A percentile compares a stretch with the other conserved stretches of the same genome.
Evolutionary conservation across 2,888 invertebrate species (phyloP).

Genomic region (Lasioglossum morio): DNA sequence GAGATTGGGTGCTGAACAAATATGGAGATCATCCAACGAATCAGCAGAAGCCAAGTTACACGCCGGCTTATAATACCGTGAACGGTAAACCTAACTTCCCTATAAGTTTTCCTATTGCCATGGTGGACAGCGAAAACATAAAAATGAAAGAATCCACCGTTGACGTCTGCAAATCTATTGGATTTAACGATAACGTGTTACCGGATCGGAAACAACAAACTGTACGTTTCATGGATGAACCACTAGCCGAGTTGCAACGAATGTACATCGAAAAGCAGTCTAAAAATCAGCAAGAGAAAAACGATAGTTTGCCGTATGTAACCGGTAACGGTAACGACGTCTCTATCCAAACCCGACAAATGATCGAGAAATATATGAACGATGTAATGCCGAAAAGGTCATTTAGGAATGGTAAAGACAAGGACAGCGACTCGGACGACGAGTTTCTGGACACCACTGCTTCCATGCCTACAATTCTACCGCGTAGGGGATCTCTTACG

Average conservation of each 20-base stretch:
- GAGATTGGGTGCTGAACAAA: conserved; percentile 34
- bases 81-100: conserved; percentile 56
- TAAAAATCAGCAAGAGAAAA: conserved; percentile 40
- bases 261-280: conserved; percentile 60
- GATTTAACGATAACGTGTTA: conserved; percentile 32
- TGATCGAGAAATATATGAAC: conserved; percentile 78
- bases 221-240: conserved; percentile 70
- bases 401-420: conserved; percentile 65
- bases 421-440: conserved; percentile 80
- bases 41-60: neutral
- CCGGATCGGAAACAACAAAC: conserved; percentile 58
- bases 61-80: neutral
- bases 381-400: conserved; percentile 63
- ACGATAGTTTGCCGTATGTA: conserved; percentile 67
- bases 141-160: conserved; percentile 18
- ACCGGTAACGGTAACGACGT: conserved; percentile 69
- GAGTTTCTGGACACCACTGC: conserved; percentile 82
- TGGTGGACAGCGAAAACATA: conserved; percentile 45
- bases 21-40: conserved; percentile 16
- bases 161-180: conserved; percentile 36
- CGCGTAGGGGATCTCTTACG: conserved; percentile 77
- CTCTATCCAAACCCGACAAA: conserved; percentile 72
- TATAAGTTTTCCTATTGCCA: conserved; percentile 70
- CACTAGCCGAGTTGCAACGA: conserved; percentile 62
- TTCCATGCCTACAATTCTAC: conserved; percentile 71